Base-by-base conservation (phyloP, 2,888 invertebrate genomes). In the Ochropleura leucogaster region DNA sequence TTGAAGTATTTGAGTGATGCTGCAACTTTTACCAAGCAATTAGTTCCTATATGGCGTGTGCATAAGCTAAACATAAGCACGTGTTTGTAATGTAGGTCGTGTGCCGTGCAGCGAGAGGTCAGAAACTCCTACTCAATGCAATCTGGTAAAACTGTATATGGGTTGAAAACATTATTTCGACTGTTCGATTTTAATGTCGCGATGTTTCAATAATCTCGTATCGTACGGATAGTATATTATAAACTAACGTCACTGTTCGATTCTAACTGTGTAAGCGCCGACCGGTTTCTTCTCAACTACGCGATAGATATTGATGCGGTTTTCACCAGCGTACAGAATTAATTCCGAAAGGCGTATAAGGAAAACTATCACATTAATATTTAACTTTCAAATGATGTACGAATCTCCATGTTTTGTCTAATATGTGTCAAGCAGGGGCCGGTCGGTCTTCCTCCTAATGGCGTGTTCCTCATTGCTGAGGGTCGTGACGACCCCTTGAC, bases 51-150 rank as follows among this genome's bases (percentile, higher is more conserved):
- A 0, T n/a, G 30, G 3, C 14, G 7, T 16, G 57, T 14, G 12
- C 74, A 74, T 49, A 80, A 79, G 80, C 16, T 46, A 4, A 12
- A 12, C 1, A 4, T 14, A 1, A 0, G 3, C 75, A 72, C 59
- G 75, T 80, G 59, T 42, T 6, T 8, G 59, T 47, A 46, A 14
- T 46, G 46, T 20, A 20, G 30, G 6, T 16, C 18, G 72, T 40
- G 59, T 46, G 46, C 9, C 9, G 40, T 4, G 59, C 20, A 55
- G 20, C 55, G 20, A 55, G 20, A 20, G 30, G 57, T 30, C 30
- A 57, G 30, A 57, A 57, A 30, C 40, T 59, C 9, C 30, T 30
- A 30, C 30, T 30, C 30, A 30, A 30, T 30, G 30, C 30, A 30
- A 30, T 30, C 30, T 30, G 30, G 30, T 30, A 30, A 30, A 30